phyloP scores from a whole-genome alignment of 1,140 invertebrate genomes.

The Melitaea cinxia region DNA sequence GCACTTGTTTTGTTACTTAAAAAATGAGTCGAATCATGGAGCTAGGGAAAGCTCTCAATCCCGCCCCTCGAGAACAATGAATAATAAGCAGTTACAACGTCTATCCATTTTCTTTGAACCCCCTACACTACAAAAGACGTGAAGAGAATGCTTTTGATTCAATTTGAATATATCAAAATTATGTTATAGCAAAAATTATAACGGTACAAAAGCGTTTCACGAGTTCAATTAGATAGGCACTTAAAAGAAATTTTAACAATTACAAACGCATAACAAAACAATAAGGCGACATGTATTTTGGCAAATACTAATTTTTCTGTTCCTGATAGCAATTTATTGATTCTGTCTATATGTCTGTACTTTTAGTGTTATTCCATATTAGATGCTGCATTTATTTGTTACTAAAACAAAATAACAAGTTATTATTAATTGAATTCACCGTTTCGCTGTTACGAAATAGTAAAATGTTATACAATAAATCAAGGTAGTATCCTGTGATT shows the following conservation, averaged over 20 bases:
- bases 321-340: not conserved
- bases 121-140: conserved; percentile 58
- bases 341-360: no score
- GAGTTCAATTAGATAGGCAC: no score
- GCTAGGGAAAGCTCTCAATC: conserved; percentile 57
- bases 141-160: conserved; percentile 67
- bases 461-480: conserved; percentile 61
- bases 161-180: conserved; percentile 67
- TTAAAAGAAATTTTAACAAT: no score
- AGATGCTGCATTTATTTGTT: not conserved
- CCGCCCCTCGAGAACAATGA: conserved; percentile 63
- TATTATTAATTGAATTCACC: conserved; percentile 37
- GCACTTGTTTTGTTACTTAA: conserved; percentile 67
- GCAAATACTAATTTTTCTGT: not conserved
- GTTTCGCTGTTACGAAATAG: conserved; percentile 31
- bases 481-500: conserved; percentile 66
- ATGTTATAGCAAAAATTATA: conserved; percentile 1
- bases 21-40: conserved; percentile 75
- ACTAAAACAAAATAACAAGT: not conserved
- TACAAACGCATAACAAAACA: no score
- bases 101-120: conserved; percentile 70
- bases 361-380: no score
- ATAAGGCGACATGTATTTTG: no score
- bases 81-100: conserved; percentile 73
- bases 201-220: not conserved